Base-by-base conservation (phyloP, 2,113 vertebrate species). In the Rhea americana region DNA sequence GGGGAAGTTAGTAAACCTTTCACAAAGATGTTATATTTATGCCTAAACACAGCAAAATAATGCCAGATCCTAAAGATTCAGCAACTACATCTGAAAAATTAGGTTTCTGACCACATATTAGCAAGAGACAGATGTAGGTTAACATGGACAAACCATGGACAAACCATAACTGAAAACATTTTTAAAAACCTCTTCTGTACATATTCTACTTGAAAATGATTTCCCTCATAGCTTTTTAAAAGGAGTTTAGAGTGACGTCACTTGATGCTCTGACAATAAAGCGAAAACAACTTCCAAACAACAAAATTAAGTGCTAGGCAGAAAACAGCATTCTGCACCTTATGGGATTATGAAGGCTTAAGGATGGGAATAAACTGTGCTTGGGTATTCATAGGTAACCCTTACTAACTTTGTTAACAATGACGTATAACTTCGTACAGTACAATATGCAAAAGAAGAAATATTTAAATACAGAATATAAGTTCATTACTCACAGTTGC, bases 401-500 rank as follows among this genome's bases (percentile, higher is more conserved):
- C 14, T 82, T 51, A 45, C 4, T 37, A 51, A 26, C 0, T 6
- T 3, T 4, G 18, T 53, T 9, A 92, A 67, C 10, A 79, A 48
- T 5, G 47, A 35, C 3, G 2, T n/a, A 13, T 2, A 41, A n/a
- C 68, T 85, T 85, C 66, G 39, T 22, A 77, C 3, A 82, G 28
- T 11, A 86, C 47, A 85, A 37, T 13, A 89, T 2, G 18, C 1
- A 7, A 30, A 71, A 63, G 5, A 88, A 39, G 11, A 63, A 68
- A 25, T 65, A 87, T 2, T 76, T 32, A 75, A 75, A 20, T 53
- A 7, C 3, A 76, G 14, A 18, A 66, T 13, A 89, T 13, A 73
- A 91, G 65, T 67, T 76, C 35, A 65, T 95, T 97, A 98, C 98
- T 98, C 97, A 99, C 98, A 98, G 88, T 58, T 97, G 95, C 61